These are phyloP conservation scores for Coendou prehensilis DNA, from an alignment of 2,797 vertebrate species.

Conservation along the genomic window DNA sequence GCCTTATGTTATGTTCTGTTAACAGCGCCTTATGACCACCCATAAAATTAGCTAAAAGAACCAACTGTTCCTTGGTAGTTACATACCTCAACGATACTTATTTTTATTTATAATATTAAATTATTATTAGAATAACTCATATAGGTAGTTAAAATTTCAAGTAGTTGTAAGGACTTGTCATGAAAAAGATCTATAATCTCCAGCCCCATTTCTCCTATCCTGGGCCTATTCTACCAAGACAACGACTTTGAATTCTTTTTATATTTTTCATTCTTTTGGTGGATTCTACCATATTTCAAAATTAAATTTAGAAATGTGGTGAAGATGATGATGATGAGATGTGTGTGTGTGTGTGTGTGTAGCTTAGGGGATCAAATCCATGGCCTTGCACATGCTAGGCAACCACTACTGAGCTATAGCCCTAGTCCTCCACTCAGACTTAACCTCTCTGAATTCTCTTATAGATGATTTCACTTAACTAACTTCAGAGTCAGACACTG, in stretches of 20 bases:
- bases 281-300: constrained; percentile 9
- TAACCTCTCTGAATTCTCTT: not conserved
- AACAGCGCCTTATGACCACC: not conserved
- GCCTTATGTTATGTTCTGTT: constrained; percentile 34
- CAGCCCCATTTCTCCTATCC: not conserved
- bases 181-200: not conserved
- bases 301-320: not conserved
- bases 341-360: not conserved
- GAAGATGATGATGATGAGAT: too few species aligned
- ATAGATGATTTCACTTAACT: not conserved
- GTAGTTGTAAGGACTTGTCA: not conserved
- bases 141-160: constrained; percentile 14
- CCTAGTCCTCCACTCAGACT: not conserved
- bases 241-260: not conserved
- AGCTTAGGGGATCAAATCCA: not conserved
- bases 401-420: not conserved
- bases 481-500: not conserved
- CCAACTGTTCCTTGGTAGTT: not conserved
- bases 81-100: not conserved
- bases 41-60: constrained; percentile 22
- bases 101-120: constrained; percentile 39
- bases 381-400: not conserved
- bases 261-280: not conserved
- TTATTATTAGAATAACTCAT: not conserved
- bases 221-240: not conserved